These are phyloP conservation scores for Gastrophryne carolinensis DNA, from an alignment of 2,797 vertebrate genomes.

Conservation along the genomic window DNA sequence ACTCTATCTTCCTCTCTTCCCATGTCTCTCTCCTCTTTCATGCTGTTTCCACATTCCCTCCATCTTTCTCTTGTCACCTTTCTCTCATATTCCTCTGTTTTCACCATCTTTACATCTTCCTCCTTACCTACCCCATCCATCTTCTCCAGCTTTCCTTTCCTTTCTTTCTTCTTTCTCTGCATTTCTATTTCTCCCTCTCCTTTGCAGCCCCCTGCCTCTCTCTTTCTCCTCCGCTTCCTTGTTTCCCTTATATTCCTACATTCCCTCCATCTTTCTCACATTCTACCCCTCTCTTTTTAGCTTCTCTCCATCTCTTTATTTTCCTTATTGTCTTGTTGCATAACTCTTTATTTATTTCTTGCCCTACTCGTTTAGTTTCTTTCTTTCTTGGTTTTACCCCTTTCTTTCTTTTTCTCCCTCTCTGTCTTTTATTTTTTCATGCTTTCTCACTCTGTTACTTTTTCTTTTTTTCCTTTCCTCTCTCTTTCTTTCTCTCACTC, in stretches of 20 bases:
- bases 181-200: too few relatives aligned
- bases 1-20: not conserved
- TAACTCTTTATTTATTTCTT: too few relatives aligned
- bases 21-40: not conserved
- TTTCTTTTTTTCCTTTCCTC: not conserved
- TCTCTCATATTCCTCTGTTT: not conserved
- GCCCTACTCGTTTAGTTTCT: too few relatives aligned
- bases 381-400: not conserved
- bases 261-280: not conserved
- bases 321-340: not conserved
- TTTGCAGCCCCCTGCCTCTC: not conserved
- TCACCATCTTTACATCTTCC: not conserved
- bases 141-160: too few relatives aligned
- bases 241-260: not conserved
- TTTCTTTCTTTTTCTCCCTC: not conserved
- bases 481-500: not conserved
- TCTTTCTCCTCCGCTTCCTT: not conserved
- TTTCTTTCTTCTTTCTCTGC: not conserved
- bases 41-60: too few relatives aligned
- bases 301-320: not conserved
- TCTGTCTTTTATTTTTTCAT: not conserved
- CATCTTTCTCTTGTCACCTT: too few relatives aligned
- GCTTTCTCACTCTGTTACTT: accelerated
- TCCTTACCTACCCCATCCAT: too few relatives aligned
- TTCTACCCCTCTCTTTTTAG: not conserved